A percentile compares a stretch with the other conserved stretches of the same genome.
Conservation (phyloP, 2,113 vertebrate genomes). For the Dicentrarchus labrax region DNA sequence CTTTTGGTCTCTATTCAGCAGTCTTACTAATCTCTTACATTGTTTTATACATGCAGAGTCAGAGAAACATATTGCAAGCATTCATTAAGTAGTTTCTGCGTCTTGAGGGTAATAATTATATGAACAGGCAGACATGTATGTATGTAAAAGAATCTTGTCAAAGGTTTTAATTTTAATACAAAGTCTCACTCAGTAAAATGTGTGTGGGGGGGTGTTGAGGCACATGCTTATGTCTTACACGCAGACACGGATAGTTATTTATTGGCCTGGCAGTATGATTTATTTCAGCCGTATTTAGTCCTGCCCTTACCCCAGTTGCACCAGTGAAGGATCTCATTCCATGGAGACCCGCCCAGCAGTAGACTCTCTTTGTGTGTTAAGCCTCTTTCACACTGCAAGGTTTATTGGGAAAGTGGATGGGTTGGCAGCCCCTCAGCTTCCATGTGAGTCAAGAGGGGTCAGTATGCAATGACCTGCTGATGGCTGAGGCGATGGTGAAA, state of each 20-base stretch:
- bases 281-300: slow-evolving; percentile 36
- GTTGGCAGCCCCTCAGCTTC: slow-evolving; percentile 25
- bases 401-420: slow-evolving; percentile 54
- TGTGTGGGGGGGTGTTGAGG: neutral
- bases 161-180: neutral
- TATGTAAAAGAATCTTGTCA: slow-evolving; percentile 9
- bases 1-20: neutral
- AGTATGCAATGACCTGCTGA: slow-evolving; percentile 6
- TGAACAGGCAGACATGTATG: neutral
- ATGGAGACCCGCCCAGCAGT: slow-evolving; percentile 42
- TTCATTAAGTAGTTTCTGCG: neutral
- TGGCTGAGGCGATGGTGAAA: slow-evolving; percentile 13
- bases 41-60: neutral
- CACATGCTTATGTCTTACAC: neutral
- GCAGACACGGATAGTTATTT: neutral
- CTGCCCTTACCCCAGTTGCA: slow-evolving; percentile 47
- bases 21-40: neutral
- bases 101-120: neutral
- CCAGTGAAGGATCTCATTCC: slow-evolving; percentile 48
- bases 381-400: slow-evolving; percentile 54
- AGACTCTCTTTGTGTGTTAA: slow-evolving; percentile 55
- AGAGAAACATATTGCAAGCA: neutral
- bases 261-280: slow-evolving; percentile 22
- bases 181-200: neutral
- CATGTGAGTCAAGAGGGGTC: slow-evolving; percentile 33